Base-by-base conservation (phyloP, 1,140 invertebrate genomes). In the Hylyphantes graminicola region DNA sequence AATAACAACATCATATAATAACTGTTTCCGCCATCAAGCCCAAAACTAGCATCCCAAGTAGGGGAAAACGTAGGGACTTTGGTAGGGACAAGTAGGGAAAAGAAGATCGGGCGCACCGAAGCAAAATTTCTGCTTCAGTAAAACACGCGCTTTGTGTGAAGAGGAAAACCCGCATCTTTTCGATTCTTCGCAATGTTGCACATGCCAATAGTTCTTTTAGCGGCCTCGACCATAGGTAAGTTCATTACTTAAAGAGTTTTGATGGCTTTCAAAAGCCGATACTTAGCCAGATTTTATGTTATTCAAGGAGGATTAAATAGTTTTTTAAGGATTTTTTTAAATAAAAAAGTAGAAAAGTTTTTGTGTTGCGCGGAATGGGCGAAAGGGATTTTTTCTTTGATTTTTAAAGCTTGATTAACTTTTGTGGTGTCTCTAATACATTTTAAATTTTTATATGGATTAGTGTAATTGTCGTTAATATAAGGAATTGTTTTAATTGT, bases 41-140 rank as follows among this genome's bases (percentile, higher is more conserved):
- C 35, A 35, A 1, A 35, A 35, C 35, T 35, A 35, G 35, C 35
- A 35, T 35, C 35, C 35, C 35, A 35, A 35, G 35, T 35, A 35
- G 35, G 35, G 76, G 76, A 64, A 78, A 78, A 78, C 65, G 51
- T 78, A 65, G 76, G 63, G 76, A 67, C 50, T 53, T 13, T 78
- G 35, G 53, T 59, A 61, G 77, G 77, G 54, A 48, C 35, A 50
- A 76, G 21, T 50, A 59, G 73, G 73, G 57, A 63, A 76, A 53
- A 55, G 77, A 55, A 65, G 63, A 59, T 68, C 11, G 76, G 54
- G 50, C 54, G 13, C 61, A 55, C 19, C 53, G 65, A 70, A 59
- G 77, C 77, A 51, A 70, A 80, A 80, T 80, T 80, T 80, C 77
- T 80, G 77, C 77, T 70, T 80, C 77, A 80, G 63, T 80, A 70